A percentile compares a stretch with the other conserved stretches of the same genome.
phyloP scores from a whole-genome alignment of 2,113 vertebrate species.

The Pseudopodoces humilis region DNA sequence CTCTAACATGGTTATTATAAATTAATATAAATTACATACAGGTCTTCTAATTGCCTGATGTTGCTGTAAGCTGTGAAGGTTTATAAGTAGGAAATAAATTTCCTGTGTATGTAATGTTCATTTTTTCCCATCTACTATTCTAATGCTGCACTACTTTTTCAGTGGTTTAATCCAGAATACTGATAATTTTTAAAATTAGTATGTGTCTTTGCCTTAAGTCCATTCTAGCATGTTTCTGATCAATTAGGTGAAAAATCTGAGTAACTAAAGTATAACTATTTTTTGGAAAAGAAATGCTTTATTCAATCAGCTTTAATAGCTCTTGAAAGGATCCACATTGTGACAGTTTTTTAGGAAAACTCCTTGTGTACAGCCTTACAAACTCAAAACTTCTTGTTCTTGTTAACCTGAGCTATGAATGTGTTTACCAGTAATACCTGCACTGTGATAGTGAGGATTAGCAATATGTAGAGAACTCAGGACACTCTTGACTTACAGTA shows the following conservation, averaged over 20 bases:
- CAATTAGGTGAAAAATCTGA: background rate
- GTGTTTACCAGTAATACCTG: constrained; percentile 41
- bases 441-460: constrained; percentile 60
- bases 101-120: background rate
- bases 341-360: background rate
- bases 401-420: constrained; percentile 34
- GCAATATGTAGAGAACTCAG: constrained; percentile 55
- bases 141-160: background rate
- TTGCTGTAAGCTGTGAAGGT: constrained; percentile 16
- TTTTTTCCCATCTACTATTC: background rate
- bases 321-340: background rate
- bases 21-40: background rate
- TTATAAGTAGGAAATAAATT: constrained; percentile 23
- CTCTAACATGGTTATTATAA: constrained; percentile 7
- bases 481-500: constrained; percentile 9
- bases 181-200: background rate
- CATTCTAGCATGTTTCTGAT: background rate
- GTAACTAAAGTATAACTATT: background rate
- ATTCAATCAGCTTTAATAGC: constrained; percentile 23
- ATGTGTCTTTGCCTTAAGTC: constrained; percentile 18
- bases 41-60: constrained; percentile 7
- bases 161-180: background rate
- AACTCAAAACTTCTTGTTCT: background rate
- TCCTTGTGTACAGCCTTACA: background rate
- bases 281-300: background rate